Percentiles rank a stretch among this genome's conserved stretches.
These are phyloP conservation scores for Hemichromis elongatus DNA, from an alignment of 2,113 vertebrate species.

Conservation along the genomic window DNA sequence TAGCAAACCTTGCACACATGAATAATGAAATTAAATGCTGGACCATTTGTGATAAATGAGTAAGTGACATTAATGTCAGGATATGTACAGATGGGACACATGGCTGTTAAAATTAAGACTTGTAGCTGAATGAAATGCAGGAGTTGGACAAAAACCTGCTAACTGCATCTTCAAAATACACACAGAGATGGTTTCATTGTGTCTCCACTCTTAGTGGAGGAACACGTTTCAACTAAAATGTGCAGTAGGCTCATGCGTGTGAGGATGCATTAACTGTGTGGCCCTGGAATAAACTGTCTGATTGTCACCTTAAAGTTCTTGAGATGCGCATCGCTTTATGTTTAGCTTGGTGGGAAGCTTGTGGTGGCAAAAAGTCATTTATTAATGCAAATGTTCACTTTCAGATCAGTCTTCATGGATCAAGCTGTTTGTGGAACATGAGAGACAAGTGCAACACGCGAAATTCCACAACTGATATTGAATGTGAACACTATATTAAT, in stretches of 20 bases:
- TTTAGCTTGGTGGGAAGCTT: background rate
- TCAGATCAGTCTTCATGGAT: background rate
- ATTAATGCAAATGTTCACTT: slow-evolving; percentile 37
- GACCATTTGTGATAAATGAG: background rate
- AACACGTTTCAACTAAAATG: background rate
- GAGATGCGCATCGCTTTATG: background rate
- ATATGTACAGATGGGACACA: background rate
- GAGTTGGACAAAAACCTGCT: background rate
- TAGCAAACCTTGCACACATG: background rate
- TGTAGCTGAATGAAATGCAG: background rate
- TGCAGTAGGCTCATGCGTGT: background rate
- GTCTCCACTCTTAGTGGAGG: background rate
- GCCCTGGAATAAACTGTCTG: background rate
- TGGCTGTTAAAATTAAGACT: background rate
- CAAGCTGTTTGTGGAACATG: background rate
- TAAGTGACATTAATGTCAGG: background rate
- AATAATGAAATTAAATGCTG: background rate
- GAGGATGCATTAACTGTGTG: background rate
- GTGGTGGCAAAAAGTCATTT: background rate
- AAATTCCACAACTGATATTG: background rate
- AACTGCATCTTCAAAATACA: background rate
- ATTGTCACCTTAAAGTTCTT: background rate
- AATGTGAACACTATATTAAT: slow-evolving; percentile 38
- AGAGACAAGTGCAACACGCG: background rate
- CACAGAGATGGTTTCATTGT: background rate